A percentile compares a stretch with the other conserved stretches of the same genome.
phyloP scores from a whole-genome alignment of 2,888 invertebrate genomes.

The Lasioglossum morio region DNA sequence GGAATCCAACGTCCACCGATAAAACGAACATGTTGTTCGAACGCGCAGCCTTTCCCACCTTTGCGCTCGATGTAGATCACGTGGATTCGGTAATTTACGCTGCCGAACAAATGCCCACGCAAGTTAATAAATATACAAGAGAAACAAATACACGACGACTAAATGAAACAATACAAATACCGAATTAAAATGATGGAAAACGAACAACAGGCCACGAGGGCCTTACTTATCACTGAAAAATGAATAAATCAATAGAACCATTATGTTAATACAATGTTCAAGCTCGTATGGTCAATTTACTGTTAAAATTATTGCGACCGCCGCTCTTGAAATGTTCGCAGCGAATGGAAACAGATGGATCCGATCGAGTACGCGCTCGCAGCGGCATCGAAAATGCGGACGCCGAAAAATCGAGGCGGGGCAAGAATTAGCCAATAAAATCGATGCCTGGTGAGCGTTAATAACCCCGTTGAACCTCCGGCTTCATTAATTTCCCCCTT shows the following conservation, averaged over 20 bases:
- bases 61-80: background rate
- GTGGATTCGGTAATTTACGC: background rate
- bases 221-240: background rate
- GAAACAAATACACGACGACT: background rate
- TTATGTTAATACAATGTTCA: background rate
- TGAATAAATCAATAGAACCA: background rate
- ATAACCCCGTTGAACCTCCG: background rate
- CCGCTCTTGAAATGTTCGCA: background rate
- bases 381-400: background rate
- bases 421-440: conserved; percentile 16
- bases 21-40: background rate
- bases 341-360: background rate
- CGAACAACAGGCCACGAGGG: background rate
- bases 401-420: background rate
- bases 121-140: no score
- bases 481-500: conserved; percentile 7
- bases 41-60: background rate
- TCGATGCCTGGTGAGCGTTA: conserved; percentile 7
- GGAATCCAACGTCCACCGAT: background rate
- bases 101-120: no score
- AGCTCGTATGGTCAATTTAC: background rate
- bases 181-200: background rate
- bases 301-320: background rate
- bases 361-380: background rate
- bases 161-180: background rate